Evolutionary conservation across 1,140 invertebrate genomes (phyloP), one percentile per base, ranked within the genome.

Genomic region (Frieseomelitta varia): DNA sequence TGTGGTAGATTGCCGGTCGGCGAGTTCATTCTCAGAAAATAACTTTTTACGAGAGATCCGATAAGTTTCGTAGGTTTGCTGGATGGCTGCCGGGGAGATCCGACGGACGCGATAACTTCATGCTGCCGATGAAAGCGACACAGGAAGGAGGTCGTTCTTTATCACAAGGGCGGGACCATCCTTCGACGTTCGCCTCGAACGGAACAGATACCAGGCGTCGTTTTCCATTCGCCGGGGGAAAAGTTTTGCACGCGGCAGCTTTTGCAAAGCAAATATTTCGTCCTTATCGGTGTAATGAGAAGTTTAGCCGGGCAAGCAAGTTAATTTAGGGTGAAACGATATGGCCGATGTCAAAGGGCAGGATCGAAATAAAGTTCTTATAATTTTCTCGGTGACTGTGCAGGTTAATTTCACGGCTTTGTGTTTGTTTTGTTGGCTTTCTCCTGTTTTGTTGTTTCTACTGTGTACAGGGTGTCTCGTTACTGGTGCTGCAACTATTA

Each of bases 11-110:
- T 67, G 85, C 34, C 55, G 65, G 71, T 47, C 55, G 55, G 69
- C 75, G 53, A 85, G 87, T 85, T 91, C 90, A 90, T 91, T 91
- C 90, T 91, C 86, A 79, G 85, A 87, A 84, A 90, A 88, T 91
- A 91, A 88, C 90, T 90, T 91, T 90, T 90, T 86, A 88, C 85
- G 86, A 81, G 81, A 77, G 55, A 90, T 83, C 85, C 79, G 90
- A 90, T 91, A 88, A 88, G 85, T 83, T 88, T 85, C 61, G 74
- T 79, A 69, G 82, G 69, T 79, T 47, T n/a, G 55, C 51, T 15
- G 47, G 79, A 79, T 67, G 30, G 71, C 72, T 69, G 72, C 53
- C 69, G 75, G 39, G 78, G 72, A 90, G 87, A 88, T 88, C 51
- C 58, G 58, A 65, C 65, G 85, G 85, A 72, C 63, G 56, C 80